These are phyloP conservation scores for Xylota segnis DNA, from an alignment of 2,888 invertebrate genomes.

Conservation along the genomic window DNA sequence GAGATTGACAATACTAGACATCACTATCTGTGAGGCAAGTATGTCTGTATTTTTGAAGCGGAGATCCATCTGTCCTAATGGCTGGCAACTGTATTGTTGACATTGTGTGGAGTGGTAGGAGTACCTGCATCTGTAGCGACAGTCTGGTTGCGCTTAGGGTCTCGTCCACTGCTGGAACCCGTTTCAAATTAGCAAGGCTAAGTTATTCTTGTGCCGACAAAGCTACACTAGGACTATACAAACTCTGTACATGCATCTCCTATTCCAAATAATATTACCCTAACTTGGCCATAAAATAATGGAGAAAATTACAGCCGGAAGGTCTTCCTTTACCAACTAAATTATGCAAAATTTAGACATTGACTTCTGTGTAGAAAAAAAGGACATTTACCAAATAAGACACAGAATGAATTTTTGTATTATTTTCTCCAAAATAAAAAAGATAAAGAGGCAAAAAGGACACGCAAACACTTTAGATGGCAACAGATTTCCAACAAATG, in stretches of 20 bases:
- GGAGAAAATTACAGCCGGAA: slow-evolving; percentile 57
- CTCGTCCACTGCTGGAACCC: no score
- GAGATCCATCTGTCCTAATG: no score
- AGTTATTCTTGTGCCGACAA: not conserved
- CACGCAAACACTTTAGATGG: slow-evolving; percentile 40
- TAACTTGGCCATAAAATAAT: slow-evolving; percentile 54
- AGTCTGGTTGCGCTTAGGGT: no score
- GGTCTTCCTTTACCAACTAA: slow-evolving; percentile 47
- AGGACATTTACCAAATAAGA: slow-evolving; percentile 59
- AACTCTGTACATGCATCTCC: not conserved
- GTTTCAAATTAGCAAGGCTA: no score
- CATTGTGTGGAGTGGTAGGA: no score
- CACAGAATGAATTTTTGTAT: slow-evolving; percentile 42
- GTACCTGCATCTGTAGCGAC: no score
- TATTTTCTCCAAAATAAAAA: slow-evolving; percentile 4
- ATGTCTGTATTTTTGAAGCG: no score
- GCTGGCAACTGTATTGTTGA: no score
- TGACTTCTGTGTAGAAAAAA: slow-evolving; percentile 40
- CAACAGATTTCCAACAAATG: slow-evolving; percentile 61
- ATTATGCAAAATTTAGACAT: slow-evolving; percentile 70
- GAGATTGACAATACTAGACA: no score
- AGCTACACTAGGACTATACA: not conserved
- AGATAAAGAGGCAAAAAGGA: slow-evolving; percentile 8
- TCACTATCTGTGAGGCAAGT: no score
- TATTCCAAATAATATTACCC: slow-evolving; percentile 36